phyloP scores from a whole-genome alignment of 1,140 invertebrate genomes.

The Drosophila arizonae region DNA sequence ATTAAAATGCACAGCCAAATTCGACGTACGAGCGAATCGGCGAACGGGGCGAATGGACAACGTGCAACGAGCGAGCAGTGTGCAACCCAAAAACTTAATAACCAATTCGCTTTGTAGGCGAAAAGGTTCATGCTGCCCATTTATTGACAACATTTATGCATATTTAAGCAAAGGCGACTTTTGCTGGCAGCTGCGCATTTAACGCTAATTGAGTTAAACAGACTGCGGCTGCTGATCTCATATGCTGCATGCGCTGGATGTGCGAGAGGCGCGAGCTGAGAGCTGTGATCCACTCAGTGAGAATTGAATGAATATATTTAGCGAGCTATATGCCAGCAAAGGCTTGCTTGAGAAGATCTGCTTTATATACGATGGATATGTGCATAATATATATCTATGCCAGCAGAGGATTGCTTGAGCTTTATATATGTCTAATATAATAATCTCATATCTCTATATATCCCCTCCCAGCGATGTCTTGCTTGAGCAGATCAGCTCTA shows the following conservation, averaged over 20 bases:
- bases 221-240: conserved; percentile 27
- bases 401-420: too few relatives aligned
- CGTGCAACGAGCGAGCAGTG: conserved; percentile 8
- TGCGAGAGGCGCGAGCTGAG: too few relatives aligned
- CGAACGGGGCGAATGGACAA: not conserved
- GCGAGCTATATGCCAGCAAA: too few relatives aligned
- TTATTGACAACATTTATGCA: conserved; percentile 68
- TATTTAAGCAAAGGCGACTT: conserved; percentile 63
- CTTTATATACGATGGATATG: too few relatives aligned
- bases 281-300: too few relatives aligned
- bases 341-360: too few relatives aligned
- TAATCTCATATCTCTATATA: too few relatives aligned
- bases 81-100: conserved; percentile 63
- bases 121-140: conserved; percentile 49
- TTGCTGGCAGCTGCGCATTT: conserved; percentile 21
- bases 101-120: conserved; percentile 74
- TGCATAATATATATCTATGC: too few relatives aligned
- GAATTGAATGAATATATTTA: too few relatives aligned
- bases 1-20: conserved; percentile 79
- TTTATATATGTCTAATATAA: too few relatives aligned
- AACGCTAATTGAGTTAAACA: conserved; percentile 65
- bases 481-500: too few relatives aligned
- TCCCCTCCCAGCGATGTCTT: too few relatives aligned
- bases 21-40: conserved; percentile 23
- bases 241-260: conserved; percentile 11